Evolutionary conservation across 2,888 invertebrate species (phyloP), one percentile per base, ranked within the genome.

Genomic region (Phytoseiulus persimilis): DNA sequence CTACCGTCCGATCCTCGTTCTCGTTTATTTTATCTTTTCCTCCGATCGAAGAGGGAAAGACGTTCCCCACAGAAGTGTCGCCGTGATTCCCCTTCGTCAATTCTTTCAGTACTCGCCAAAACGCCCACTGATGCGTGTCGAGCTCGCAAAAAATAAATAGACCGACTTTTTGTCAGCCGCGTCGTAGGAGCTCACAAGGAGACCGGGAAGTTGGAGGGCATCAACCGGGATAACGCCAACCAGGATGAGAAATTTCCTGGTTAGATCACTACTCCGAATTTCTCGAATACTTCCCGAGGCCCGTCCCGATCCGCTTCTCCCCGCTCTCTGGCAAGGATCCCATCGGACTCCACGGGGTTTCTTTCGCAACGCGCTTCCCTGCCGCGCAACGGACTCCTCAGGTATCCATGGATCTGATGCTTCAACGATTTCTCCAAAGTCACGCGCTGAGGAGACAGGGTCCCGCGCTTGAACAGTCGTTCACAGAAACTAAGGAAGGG

Each of bases 121-220:
- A 65, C 65, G 65, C 65, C 65, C 18, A 65, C 65, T 65, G 65
- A 65, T 23, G 65, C 65, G 65, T 65, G 65, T 65, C 65, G 65
- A 65, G 65, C 65, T 65, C 65, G 65, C 65, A 65, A 65, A 65
- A 65, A 65, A 65, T 65, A 65, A 65, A 65, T 65, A 65, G 65
- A 65, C 9, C 65, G 65, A 65, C 39, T 65, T 65, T 65, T 65
- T 65, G 65, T 65, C 65, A 28, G 28, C 65, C 28, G 65, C 65
- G 65, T 28, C 18, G 65, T 65, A 18, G 65, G 65, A 28, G 18
- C 28, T 65, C 28, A 28, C 65, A 28, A 65, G 65, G 18, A 65
- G 18, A 6, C 18, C 65, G 65, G 18, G 65, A 65, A 65, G 65
- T 28, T 65, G 1, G 28, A n/a, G n/a, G n/a, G n/a, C n/a, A n/a